A percentile compares a stretch with the other conserved stretches of the same genome.
Evolutionary conservation across 1,140 invertebrate species (phyloP).

Genomic region (Caenorhabditis briggsae): DNA sequence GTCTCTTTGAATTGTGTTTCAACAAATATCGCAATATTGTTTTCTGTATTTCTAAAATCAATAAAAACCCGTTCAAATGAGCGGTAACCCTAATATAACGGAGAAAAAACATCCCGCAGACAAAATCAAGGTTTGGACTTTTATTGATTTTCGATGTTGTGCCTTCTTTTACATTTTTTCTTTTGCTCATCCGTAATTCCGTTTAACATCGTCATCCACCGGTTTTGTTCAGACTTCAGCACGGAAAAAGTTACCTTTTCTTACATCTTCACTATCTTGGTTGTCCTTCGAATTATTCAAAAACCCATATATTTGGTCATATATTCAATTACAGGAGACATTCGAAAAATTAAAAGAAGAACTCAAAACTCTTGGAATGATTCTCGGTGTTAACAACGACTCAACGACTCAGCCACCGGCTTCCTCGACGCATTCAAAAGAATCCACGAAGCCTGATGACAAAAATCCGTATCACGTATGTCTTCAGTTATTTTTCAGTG

Average conservation of each 20-base stretch:
- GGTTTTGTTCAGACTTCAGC: too few relatives aligned
- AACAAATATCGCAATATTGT: neutral
- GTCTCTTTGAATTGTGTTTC: neutral
- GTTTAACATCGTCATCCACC: too few relatives aligned
- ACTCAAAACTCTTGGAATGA: constrained; percentile 4
- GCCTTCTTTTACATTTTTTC: too few relatives aligned
- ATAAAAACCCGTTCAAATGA: neutral
- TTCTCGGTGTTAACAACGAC: neutral
- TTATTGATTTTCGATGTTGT: neutral
- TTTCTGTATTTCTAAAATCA: neutral
- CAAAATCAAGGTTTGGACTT: constrained; percentile 12
- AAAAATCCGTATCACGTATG: constrained; percentile 14
- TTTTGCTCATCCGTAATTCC: too few relatives aligned
- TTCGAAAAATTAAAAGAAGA: constrained; percentile 38
- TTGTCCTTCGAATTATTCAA: too few relatives aligned
- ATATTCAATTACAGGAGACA: constrained; percentile 27
- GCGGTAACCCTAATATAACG: neutral
- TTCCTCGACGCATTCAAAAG: neutral
- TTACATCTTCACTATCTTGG: too few relatives aligned
- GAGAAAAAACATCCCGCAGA: constrained; percentile 2
- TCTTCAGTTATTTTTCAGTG: neutral
- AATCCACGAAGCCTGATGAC: neutral
- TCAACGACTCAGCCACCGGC: neutral
- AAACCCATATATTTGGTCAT: too few relatives aligned
- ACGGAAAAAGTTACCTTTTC: neutral